These are phyloP conservation scores for Tridacna crocea DNA, from an alignment of 2,888 invertebrate genomes.

Conservation along the genomic window DNA sequence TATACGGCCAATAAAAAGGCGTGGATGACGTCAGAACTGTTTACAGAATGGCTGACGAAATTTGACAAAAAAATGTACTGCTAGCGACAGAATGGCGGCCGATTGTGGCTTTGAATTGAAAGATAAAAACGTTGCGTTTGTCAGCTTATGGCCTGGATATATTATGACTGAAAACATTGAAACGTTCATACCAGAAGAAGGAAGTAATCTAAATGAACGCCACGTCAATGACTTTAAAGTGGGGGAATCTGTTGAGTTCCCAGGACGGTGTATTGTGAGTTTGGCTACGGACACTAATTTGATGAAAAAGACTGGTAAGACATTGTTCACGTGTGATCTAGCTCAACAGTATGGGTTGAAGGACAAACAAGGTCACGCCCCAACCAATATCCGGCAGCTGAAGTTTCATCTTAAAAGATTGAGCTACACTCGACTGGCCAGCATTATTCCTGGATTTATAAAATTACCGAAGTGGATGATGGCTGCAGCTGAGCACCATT, in stretches of 20 bases:
- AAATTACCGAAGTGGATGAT: conserved; percentile 46
- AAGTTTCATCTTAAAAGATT: neutral
- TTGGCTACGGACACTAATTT: conserved; percentile 77
- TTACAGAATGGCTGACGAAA: no score
- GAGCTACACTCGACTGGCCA: conserved; percentile 30
- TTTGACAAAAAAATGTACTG: no score
- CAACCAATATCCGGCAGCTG: conserved; percentile 35
- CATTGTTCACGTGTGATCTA: conserved; percentile 82
- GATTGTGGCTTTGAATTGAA: conserved; percentile 84
- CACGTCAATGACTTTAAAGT: conserved; percentile 43
- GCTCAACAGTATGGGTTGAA: conserved; percentile 83
- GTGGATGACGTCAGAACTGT: no score
- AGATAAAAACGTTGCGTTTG: conserved; percentile 81
- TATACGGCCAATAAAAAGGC: no score
- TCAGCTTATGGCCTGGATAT: conserved; percentile 85
- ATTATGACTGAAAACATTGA: conserved; percentile 82
- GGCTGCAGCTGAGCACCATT: conserved; percentile 40
- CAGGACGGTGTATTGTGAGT: conserved; percentile 72
- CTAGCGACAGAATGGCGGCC: conserved; percentile 84
- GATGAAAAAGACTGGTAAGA: conserved; percentile 81
- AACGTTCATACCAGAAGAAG: neutral
- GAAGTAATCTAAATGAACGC: neutral
- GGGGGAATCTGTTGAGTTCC: conserved; percentile 75
- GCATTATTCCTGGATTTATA: conserved; percentile 36
- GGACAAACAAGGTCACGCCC: conserved; percentile 81